Evolutionary conservation across 2,888 invertebrate genomes (phyloP).

Genomic region (Himalopsyche tibetana): DNA sequence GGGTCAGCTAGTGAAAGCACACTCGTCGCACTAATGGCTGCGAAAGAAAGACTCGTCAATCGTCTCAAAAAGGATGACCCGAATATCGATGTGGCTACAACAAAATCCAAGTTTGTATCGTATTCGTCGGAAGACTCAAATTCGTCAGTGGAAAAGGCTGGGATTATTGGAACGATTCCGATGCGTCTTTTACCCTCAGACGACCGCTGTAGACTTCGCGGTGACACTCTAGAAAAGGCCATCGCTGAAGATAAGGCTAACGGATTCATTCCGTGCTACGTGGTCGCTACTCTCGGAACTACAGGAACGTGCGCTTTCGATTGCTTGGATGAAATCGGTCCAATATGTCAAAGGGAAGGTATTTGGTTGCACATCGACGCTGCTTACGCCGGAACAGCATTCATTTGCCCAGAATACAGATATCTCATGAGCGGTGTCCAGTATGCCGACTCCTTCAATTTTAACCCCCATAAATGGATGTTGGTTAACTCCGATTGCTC

Average conservation of each 20-base stretch:
- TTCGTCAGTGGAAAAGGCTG: slow-evolving; percentile 92
- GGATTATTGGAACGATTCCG: slow-evolving; percentile 86
- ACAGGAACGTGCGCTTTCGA: slow-evolving; percentile 94
- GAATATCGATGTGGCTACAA: slow-evolving; percentile 78
- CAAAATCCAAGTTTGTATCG: slow-evolving; percentile 84
- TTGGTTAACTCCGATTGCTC: slow-evolving; percentile 97
- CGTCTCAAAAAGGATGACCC: slow-evolving; percentile 77
- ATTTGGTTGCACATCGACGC: slow-evolving; percentile 98
- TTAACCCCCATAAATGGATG: slow-evolving; percentile 98
- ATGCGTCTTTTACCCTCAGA: slow-evolving; percentile 85
- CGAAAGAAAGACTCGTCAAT: slow-evolving; percentile 82
- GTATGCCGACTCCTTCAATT: slow-evolving; percentile 91
- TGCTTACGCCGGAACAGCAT: slow-evolving; percentile 95
- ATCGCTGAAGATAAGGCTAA: slow-evolving; percentile 85
- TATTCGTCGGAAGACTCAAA: slow-evolving; percentile 93
- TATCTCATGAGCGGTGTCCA: slow-evolving; percentile 86
- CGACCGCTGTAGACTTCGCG: slow-evolving; percentile 81
- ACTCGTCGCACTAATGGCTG: slow-evolving; percentile 87
- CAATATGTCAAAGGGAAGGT: slow-evolving; percentile 84
- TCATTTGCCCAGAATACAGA: slow-evolving; percentile 94
- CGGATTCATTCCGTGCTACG: slow-evolving; percentile 92
- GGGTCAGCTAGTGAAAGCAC: slow-evolving; percentile 95
- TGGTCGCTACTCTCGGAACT: slow-evolving; percentile 90
- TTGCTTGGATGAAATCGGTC: slow-evolving; percentile 88
- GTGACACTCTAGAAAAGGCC: slow-evolving; percentile 81